Evolutionary conservation across 2,888 invertebrate species (phyloP), one percentile per base, ranked within the genome.

Genomic region (Laothoe populi): DNA sequence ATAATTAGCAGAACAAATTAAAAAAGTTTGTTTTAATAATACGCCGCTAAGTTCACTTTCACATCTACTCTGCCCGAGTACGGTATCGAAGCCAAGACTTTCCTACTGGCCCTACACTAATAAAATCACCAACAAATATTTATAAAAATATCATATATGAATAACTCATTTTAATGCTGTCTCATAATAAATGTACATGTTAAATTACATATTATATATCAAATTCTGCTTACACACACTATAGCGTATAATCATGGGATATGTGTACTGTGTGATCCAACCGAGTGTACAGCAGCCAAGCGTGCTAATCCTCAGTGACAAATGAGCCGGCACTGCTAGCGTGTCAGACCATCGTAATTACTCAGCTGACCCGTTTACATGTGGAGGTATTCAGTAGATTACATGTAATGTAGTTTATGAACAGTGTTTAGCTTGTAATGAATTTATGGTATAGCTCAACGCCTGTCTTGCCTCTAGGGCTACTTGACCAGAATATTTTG

Each of bases 221-320:
- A 49, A 8, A 16, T 0, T 16, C 8, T 11, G 21, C n/a, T n/a
- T 21, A 4, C n/a, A 2, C 48, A 24, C 19, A 19, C 11, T 10
- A 53, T 13, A 53, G 11, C 4, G 19, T 31, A 53, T 53, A 53
- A 53, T 53, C 35, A 19, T 10, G 31, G 35, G 35, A 53, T 53
- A 19, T 38, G 13, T 26, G 26, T 4, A 7, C 7, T 19, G 16
- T 8, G 19, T 24, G 2, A 10, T 3, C 31, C 53, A 26, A 8
- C 53, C 53, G 19, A 53, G 44, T 19, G 44, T 8, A 44, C 44
- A 19, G 8, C 7, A 19, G 16, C 7, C 44, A 44, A 44, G 19
- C 53, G 53, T 53, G 35, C 19, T 53, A 53, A 53, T 53, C 53
- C 53, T 35, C 11, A 19, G 53, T 53, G 31, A 53, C 53, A 53